These are phyloP conservation scores for Thumatha senex DNA, from an alignment of 2,888 invertebrate genomes.

Conservation along the genomic window DNA sequence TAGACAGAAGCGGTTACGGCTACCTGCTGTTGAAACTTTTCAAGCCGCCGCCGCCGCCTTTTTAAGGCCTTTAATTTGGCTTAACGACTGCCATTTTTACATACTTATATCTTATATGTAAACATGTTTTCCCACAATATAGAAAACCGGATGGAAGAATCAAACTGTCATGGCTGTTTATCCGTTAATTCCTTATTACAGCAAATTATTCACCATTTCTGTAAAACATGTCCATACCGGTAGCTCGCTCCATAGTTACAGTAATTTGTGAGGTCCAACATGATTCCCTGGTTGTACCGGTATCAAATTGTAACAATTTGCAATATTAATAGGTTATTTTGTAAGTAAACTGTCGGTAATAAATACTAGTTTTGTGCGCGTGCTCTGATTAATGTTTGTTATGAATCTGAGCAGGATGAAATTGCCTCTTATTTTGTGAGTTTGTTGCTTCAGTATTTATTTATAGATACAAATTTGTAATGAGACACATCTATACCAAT, in stretches of 20 bases:
- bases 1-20: no score
- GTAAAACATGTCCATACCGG: constrained; percentile 4
- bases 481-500: no score
- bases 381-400: constrained; percentile 46
- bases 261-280: constrained; percentile 22
- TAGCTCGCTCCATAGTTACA: constrained; percentile 14
- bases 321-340: constrained; percentile 74
- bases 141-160: not conserved
- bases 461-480: not conserved
- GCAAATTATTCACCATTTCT: not conserved
- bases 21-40: no score
- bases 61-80: no score
- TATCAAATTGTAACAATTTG: constrained; percentile 73
- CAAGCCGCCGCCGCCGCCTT: no score
- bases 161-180: not conserved
- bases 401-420: constrained; percentile 38
- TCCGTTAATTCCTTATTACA: not conserved
- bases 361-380: constrained; percentile 55
- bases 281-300: constrained; percentile 20
- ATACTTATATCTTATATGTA: no score
- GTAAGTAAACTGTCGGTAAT: constrained; percentile 58
- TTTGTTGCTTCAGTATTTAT: not conserved
- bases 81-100: no score
- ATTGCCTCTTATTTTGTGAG: constrained; percentile 25
- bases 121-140: not conserved